Evolutionary conservation across 2,888 invertebrate species (phyloP).

Genomic region (Coelopa pilipes): DNA sequence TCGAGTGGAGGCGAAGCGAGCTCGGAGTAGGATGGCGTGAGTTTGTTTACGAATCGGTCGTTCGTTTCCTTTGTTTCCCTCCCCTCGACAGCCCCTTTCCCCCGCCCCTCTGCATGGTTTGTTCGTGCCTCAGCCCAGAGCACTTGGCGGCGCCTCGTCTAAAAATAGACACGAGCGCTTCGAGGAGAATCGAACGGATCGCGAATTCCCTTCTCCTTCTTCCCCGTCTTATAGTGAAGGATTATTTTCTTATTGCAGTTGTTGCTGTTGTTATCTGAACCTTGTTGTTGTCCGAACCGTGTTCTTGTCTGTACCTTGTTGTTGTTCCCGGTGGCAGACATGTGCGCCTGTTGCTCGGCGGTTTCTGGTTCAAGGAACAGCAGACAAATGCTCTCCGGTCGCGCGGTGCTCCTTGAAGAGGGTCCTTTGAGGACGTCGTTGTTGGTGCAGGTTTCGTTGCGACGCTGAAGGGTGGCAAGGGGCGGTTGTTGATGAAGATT

Average conservation of each 20-base stretch:
- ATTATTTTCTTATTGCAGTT: no score
- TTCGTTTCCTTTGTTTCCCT: no score
- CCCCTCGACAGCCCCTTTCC: not conserved
- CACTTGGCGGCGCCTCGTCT: constrained; percentile 12
- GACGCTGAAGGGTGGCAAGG: no score
- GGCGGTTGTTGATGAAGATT: no score
- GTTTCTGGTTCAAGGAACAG: not conserved
- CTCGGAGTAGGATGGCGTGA: no score
- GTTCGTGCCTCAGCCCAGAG: not conserved
- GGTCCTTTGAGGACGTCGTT: no score
- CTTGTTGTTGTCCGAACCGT: no score
- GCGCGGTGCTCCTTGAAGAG: not conserved
- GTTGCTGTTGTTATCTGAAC: no score
- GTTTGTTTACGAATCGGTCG: no score
- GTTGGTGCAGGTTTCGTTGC: no score
- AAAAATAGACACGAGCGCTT: constrained; percentile 14
- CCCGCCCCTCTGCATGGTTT: not conserved
- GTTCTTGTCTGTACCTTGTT: not conserved
- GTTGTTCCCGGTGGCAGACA: not conserved
- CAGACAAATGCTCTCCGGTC: not conserved
- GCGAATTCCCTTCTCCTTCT: no score
- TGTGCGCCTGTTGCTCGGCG: not conserved
- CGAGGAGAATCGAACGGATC: not conserved
- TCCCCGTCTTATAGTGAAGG: no score
- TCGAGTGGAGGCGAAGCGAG: not conserved